Percentiles rank a stretch among this genome's conserved stretches.
phyloP scores from a whole-genome alignment of 2,888 invertebrate genomes.

The Acleris holmiana region DNA sequence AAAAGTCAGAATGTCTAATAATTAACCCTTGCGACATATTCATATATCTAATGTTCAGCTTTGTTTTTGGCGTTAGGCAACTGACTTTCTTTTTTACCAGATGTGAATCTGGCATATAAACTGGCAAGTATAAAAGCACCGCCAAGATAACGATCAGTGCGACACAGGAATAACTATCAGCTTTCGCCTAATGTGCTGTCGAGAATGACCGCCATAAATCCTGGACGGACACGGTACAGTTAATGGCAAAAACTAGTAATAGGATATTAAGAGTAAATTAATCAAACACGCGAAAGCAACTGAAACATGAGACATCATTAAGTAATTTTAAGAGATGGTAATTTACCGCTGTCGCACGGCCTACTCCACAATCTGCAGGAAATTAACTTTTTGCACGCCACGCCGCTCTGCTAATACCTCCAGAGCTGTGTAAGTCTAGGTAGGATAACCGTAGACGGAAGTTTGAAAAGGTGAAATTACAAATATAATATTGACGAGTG shows the following conservation, averaged over 20 bases:
- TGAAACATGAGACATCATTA: conserved; percentile 8
- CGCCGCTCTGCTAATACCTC: too few species aligned
- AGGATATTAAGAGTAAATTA: conserved; percentile 7
- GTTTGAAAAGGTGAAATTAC: too few species aligned
- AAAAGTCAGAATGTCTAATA: background rate
- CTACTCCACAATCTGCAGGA: too few species aligned
- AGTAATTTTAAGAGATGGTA: conserved; percentile 3
- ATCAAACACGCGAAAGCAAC: conserved; percentile 22
- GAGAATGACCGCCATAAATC: conserved; percentile 21
- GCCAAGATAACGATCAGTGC: conserved; percentile 46
- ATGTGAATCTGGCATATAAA: conserved; percentile 43
- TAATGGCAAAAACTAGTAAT: conserved; percentile 23
- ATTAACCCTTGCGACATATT: background rate
- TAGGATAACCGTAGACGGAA: too few species aligned
- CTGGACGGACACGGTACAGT: conserved; percentile 19
- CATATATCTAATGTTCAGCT: background rate
- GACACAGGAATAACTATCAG: conserved; percentile 39
- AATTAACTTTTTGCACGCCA: background rate
- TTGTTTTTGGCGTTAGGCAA: background rate
- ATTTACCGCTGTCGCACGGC: background rate
- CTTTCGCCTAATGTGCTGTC: conserved; percentile 41
- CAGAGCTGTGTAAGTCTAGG: too few species aligned
- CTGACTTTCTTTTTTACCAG: conserved; percentile 40
- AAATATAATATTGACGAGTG: too few species aligned
- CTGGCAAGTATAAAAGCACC: conserved; percentile 43